Evolutionary conservation across 2,797 vertebrate genomes (phyloP).

Genomic region (Mionectes olivaceus): DNA sequence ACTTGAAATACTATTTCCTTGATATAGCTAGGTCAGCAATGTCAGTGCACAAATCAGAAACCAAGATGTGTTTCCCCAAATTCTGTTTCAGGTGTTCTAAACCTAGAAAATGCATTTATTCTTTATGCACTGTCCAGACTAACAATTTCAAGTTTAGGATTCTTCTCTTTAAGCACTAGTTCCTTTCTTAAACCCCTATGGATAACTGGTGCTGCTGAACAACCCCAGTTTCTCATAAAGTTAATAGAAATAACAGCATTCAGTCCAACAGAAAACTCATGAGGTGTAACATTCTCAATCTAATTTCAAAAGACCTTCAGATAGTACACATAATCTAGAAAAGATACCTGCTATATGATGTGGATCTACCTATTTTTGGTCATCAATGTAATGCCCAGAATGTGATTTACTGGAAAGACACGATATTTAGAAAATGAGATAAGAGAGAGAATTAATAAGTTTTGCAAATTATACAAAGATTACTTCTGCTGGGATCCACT

Average conservation of each 20-base stretch:
- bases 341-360: not conserved
- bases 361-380: not conserved
- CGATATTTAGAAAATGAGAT: not conserved
- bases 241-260: not conserved
- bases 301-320: not conserved
- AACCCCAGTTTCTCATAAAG: not conserved
- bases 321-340: not conserved
- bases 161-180: not conserved
- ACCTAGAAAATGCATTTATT: not conserved
- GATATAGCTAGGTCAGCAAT: not conserved
- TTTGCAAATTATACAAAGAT: not conserved
- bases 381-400: not conserved
- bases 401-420: not conserved
- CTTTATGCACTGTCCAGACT: not conserved
- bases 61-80: not conserved
- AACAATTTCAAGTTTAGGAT: not conserved
- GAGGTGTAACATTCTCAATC: not conserved
- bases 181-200: not conserved
- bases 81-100: not conserved
- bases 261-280: not conserved
- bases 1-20: not conserved
- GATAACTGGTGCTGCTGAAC: not conserved
- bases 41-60: not conserved
- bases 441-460: not conserved
- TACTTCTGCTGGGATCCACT: not conserved